Base-by-base conservation (phyloP, 2,888 invertebrate genomes). In the Itoplectis maculator region DNA sequence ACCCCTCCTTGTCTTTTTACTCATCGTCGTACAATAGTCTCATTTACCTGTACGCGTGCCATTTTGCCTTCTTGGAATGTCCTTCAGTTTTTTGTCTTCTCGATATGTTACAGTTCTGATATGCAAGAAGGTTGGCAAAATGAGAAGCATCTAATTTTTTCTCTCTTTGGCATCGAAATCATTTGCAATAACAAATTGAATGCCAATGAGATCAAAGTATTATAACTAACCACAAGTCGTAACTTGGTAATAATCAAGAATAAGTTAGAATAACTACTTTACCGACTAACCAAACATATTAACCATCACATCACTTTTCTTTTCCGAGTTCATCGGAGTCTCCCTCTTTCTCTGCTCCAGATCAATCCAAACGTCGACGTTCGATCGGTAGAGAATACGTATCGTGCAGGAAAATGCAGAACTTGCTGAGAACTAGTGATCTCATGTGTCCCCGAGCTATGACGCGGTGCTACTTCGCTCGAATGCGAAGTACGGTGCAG, bases 341-440 rank as follows among this genome's bases (percentile, higher is more conserved):
- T 29, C 29, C 29, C 29, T 29, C 29, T 29, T 5, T 29, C 29
- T 54, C 23, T 0, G 6, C 2, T 11, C 56, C 42, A 20, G 13
- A 42, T 54, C 20, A n/a, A 23, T 4, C 23, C 15, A 18, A 47
- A 4, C 15, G n/a, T 70, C 23, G 13, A 42, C 42, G 2, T 69
- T 23, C n/a, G 40, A 56, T 7, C 54, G 1, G 1, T n/a, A 5
- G 54, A 54, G 9, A 0, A n/a, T 42, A n/a, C 40, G n/a, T 8
- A 15, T 23, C 23, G 42, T 70, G 35, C 35, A 70, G n/a, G 8
- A 37, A 70, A 54, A 54, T 56, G 40, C 54, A 70, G 9, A 70
- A 54, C 40, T 70, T 56, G n/a, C 13, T 40, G 54, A 56, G 54
- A 23, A 42, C 8, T 70, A 56, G 68, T 9, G 37, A 20, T 42